Conservation (phyloP, 1,140 invertebrate species). For the Pectinophora gossypiella region DNA sequence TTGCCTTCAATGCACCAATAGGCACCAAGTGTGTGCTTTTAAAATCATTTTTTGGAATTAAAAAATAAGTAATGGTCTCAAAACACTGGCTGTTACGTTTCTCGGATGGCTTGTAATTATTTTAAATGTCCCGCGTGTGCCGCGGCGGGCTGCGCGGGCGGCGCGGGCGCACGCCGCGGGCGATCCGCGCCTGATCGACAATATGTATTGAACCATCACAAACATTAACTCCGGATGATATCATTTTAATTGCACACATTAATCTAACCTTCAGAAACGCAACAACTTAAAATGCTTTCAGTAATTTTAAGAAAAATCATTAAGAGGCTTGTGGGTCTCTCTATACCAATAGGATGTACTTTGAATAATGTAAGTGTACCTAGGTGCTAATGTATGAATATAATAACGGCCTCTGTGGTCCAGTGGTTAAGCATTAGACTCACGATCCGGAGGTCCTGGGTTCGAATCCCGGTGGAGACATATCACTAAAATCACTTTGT, state of each 20-base stretch:
- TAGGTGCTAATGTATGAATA: too few species aligned
- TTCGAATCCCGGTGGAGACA: too few species aligned
- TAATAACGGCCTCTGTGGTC: too few species aligned
- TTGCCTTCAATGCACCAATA: conserved; percentile 43
- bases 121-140: conserved; percentile 71
- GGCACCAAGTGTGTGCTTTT: conserved; percentile 57
- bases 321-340: too few species aligned
- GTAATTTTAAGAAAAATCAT: too few species aligned
- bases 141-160: conserved; percentile 21
- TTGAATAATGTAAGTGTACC: too few species aligned
- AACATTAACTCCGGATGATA: conserved; percentile 11
- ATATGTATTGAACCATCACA: conserved; percentile 56
- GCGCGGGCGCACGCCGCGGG: conserved; percentile 32
- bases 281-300: too few species aligned
- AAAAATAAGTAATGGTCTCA: conserved; percentile 74
- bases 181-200: conserved; percentile 50
- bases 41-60: conserved; percentile 67
- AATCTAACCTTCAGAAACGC: too few species aligned
- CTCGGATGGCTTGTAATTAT: conserved; percentile 73
- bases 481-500: too few species aligned
- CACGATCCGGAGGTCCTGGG: too few species aligned
- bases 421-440: too few species aligned
- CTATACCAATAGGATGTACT: too few species aligned
- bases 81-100: conserved; percentile 72
- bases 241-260: conserved; percentile 4